phyloP scores from a whole-genome alignment of 2,113 vertebrate species.

The Hydropotes inermis region DNA sequence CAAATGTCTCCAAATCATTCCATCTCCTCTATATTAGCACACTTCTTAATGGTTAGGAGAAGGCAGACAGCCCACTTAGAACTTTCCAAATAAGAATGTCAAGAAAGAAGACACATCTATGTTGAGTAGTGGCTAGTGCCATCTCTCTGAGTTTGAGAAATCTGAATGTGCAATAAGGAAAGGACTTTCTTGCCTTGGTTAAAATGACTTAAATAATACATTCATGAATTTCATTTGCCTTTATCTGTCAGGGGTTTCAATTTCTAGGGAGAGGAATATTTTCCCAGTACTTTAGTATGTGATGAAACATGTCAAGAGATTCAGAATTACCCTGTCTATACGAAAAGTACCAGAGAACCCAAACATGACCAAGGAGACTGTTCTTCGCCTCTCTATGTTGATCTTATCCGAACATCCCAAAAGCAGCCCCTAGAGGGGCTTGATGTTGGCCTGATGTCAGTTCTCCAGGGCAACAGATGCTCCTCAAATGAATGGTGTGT shows the following conservation, averaged over 20 bases:
- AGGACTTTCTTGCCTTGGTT: background rate
- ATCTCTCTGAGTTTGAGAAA: background rate
- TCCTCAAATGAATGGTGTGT: background rate
- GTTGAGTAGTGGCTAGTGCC: background rate
- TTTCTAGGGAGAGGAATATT: background rate
- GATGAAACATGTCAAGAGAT: background rate
- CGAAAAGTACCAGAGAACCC: background rate
- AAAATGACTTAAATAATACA: slow-evolving; percentile 42
- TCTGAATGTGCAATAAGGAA: slow-evolving; percentile 27
- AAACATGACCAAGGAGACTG: background rate
- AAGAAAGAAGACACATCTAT: background rate
- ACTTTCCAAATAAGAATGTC: slow-evolving; percentile 13
- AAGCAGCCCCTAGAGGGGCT: accelerated
- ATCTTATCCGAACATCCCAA: background rate
- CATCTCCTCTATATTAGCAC: background rate
- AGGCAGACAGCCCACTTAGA: slow-evolving; percentile 23
- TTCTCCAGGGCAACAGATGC: background rate
- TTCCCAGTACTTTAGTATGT: background rate
- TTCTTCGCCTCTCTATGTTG: no score
- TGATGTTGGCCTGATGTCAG: background rate
- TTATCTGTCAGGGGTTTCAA: slow-evolving; percentile 25
- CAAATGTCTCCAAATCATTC: background rate
- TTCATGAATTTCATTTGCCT: background rate
- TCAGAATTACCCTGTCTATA: background rate
- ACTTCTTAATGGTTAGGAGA: background rate